Base-by-base conservation (phyloP, 2,113 vertebrate species). In the Heloderma charlesbogerti region DNA sequence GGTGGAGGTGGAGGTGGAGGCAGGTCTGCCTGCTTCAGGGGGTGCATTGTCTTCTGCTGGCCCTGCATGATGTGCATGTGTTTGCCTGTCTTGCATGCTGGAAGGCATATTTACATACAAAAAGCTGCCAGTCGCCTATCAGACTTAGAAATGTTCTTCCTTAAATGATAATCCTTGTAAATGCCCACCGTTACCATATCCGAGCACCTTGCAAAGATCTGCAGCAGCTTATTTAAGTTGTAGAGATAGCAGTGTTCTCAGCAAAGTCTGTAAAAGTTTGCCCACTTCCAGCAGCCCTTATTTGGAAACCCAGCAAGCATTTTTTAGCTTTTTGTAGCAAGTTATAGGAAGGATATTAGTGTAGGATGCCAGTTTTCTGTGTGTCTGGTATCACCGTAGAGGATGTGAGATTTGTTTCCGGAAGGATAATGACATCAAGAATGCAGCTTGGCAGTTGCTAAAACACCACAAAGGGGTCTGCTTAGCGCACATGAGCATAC, bases 171-270 rank as follows among this genome's bases (percentile, higher is more conserved):
- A 15, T 75, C 92, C 22, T 67, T 51, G 22, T 67, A 71, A n/a
- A 40, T 27, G 12, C 78, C 27, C 91, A 72, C 92, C 77, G 90
- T 8, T 0, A 0, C 69, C 75, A 67, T 89, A 90, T 6, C 27
- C 90, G 88, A 91, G 4, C 88, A 48, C 88, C 91, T 91, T 93
- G 88, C 94, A 93, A 95, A 95, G 84, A 91, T 82, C 63, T 81
- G 86, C 34, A 48, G 51, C 69, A 90, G 82, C 63, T 93, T 91
- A 40, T 57, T 88, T 94, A 16, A 45, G 71, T 86, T 37, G 66
- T 67, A 57, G 31, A 20, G 13, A 43, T 57, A 25, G 51, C n/a
- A 80, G 85, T 87, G 54, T 5, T 63, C 16, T 80, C 85, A 84
- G 15, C 72, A 92, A 74, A 67, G 48, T 87, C 81, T 87, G 27